Evolutionary conservation across 1,140 invertebrate species (phyloP), one percentile per base, ranked within the genome.

Genomic region (Nephila pilipes): DNA sequence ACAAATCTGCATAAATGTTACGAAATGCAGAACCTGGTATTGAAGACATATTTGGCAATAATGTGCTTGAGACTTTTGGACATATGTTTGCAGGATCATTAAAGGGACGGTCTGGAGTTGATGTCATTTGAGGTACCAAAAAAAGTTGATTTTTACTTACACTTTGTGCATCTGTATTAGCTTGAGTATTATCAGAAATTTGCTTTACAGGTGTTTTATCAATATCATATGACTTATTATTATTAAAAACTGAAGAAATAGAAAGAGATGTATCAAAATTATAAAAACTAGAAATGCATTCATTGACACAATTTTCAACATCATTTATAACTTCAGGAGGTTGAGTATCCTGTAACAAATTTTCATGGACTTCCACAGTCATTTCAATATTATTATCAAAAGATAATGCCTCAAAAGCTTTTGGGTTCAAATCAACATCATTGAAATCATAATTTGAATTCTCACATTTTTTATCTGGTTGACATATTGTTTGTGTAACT

Each of bases 21-120:
- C 25, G 29, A 75, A 29, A 36, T 1, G 29, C 14, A 32, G 29
- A 18, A 36, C 29, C 29, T 32, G 69, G 69, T 32, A 75, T 75
- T 5, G 69, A 29, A 75, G 69, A 36, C 32, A 75, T 32, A 32
- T 75, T 29, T 32, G 69, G 32, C 20, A 75, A 32, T 75, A 16
- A 0, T 18, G 6, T 32, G 2, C 69, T 29, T 32, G 16, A 32
- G 14, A 32, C 14, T 18, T 36, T 36, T 36, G 25, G 16, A 32
- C 6, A 18, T 1, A 29, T 14, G 10, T 32, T 75, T 14, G 20
- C 32, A 75, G 69, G 18, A 18, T 75, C 25, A 69, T 10, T 69
- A 75, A 75, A 12, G 22, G 81, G 81, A n/a, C 16, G 10, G 2
- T 83, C 46, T 57, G 81, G 81, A 55, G 81, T 83, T 55, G 81